A percentile compares a stretch with the other conserved stretches of the same genome.
These are phyloP conservation scores for Acrocyrtus sp. DNA, from an alignment of 2,888 invertebrate genomes.

Conservation along the genomic window DNA sequence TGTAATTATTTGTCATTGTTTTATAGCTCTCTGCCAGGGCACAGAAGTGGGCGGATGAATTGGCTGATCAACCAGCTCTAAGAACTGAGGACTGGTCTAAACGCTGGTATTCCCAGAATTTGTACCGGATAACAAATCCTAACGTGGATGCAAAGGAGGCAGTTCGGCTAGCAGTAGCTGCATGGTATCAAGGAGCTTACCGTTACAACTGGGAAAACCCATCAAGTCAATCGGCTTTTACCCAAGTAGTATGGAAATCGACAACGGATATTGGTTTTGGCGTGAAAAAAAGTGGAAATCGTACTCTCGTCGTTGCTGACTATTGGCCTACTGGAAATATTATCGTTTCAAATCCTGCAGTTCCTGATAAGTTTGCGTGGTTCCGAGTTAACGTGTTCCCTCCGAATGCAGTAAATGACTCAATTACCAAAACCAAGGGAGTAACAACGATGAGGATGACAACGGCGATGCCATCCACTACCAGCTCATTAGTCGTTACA, in stretches of 20 bases:
- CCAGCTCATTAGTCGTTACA: too few species aligned
- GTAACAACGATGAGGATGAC: too few species aligned
- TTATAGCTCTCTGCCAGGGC: slow-evolving; percentile 45
- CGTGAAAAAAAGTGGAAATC: slow-evolving; percentile 19
- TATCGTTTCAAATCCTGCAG: slow-evolving; percentile 10
- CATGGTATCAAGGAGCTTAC: slow-evolving; percentile 47
- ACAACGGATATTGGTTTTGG: slow-evolving; percentile 48
- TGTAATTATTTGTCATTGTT: slow-evolving; percentile 2
- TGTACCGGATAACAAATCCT: slow-evolving; percentile 29
- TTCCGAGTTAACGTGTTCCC: slow-evolving; percentile 52
- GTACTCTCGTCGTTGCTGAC: slow-evolving; percentile 32
- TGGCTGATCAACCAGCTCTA: slow-evolving; percentile 14
- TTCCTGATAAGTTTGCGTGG: slow-evolving; percentile 36
- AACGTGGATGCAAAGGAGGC: slow-evolving; percentile 29
- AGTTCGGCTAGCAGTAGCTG: slow-evolving; percentile 42
- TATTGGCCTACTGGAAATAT: slow-evolving; percentile 52
- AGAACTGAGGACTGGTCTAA: slow-evolving; percentile 27
- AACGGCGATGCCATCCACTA: neutral
- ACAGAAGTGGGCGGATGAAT: slow-evolving; percentile 49
- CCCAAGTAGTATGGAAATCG: slow-evolving; percentile 48
- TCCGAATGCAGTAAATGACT: slow-evolving; percentile 15
- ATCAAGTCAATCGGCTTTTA: slow-evolving; percentile 42
- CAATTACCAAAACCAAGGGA: too few species aligned
- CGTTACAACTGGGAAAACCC: slow-evolving; percentile 51
- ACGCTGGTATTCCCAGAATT: slow-evolving; percentile 49